phyloP scores from a whole-genome alignment of 1,140 invertebrate genomes.

The Capitella teleta region DNA sequence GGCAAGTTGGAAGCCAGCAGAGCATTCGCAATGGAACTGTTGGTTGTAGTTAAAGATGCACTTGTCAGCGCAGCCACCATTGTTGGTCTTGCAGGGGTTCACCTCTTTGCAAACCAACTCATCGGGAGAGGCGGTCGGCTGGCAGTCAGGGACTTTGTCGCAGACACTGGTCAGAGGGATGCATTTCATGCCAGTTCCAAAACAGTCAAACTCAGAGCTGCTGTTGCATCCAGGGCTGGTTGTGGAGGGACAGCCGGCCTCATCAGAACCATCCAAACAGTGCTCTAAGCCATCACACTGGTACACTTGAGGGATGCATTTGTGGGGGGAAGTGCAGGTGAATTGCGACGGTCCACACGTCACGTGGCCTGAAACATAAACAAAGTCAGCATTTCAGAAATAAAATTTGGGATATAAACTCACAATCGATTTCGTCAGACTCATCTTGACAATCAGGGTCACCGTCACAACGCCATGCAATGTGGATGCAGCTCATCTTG shows the following conservation, averaged over 20 bases:
- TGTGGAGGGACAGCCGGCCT: slow-evolving; percentile 8
- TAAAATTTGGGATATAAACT: background rate
- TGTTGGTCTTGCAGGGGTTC: slow-evolving; percentile 18
- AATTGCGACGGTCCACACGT: background rate
- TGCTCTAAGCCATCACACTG: slow-evolving; percentile 18
- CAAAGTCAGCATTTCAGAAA: background rate
- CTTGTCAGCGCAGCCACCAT: slow-evolving; percentile 10
- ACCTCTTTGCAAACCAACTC: background rate
- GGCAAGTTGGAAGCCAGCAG: slow-evolving; percentile 19
- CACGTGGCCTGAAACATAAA: background rate
- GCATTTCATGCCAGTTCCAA: slow-evolving; percentile 18
- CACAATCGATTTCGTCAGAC: slow-evolving; percentile 54
- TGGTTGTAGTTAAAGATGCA: slow-evolving; percentile 14
- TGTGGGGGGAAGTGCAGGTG: background rate
- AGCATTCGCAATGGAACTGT: slow-evolving; percentile 12
- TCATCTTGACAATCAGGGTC: slow-evolving; percentile 57
- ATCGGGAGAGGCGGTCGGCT: slow-evolving; percentile 5
- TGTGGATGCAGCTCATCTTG: slow-evolving; percentile 47
- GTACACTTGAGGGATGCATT: background rate
- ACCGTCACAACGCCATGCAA: slow-evolving; percentile 57
- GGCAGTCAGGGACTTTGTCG: slow-evolving; percentile 27
- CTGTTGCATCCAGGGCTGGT: background rate
- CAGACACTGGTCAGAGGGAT: slow-evolving; percentile 19
- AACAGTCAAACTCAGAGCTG: slow-evolving; percentile 22
- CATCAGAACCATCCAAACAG: slow-evolving; percentile 21